phyloP scores from a whole-genome alignment of 2,888 invertebrate species.

The Drosophila monieri region DNA sequence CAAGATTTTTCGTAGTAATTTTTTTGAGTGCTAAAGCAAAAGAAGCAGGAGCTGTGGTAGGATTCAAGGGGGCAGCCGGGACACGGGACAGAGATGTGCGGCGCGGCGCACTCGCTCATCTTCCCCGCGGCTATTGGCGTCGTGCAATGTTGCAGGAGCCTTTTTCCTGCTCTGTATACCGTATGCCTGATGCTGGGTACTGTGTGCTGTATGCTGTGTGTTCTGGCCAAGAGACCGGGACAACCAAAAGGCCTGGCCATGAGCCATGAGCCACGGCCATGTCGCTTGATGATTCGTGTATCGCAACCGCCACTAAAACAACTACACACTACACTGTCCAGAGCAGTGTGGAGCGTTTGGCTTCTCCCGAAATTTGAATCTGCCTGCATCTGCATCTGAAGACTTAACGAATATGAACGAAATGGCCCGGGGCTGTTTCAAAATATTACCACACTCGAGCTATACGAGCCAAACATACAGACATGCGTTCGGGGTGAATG shows the following conservation, averaged over 20 bases:
- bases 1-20: neutral
- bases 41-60: constrained; percentile 7
- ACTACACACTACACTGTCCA: neutral
- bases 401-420: constrained; percentile 80
- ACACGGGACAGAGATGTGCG: constrained; percentile 37
- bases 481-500: constrained; percentile 39
- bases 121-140: constrained; percentile 75
- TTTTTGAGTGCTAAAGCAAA: constrained; percentile 13
- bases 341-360: constrained; percentile 22
- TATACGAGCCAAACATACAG: constrained; percentile 10
- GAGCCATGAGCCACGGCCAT: constrained; percentile 56
- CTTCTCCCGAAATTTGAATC: constrained; percentile 79
- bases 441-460: constrained; percentile 67
- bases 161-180: constrained; percentile 55
- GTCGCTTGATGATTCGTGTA: constrained; percentile 57
- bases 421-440: constrained; percentile 68
- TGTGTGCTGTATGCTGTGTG: neutral
- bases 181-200: constrained; percentile 37
- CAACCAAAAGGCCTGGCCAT: constrained; percentile 24
- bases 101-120: constrained; percentile 69
- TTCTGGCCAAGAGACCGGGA: constrained; percentile 25
- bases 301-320: constrained; percentile 35
- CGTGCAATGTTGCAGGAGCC: constrained; percentile 70
- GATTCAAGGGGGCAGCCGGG: constrained; percentile 32
- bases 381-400: constrained; percentile 76